Evolutionary conservation across 2,888 invertebrate species (phyloP).

Genomic region (Pasiphila rectangulata): DNA sequence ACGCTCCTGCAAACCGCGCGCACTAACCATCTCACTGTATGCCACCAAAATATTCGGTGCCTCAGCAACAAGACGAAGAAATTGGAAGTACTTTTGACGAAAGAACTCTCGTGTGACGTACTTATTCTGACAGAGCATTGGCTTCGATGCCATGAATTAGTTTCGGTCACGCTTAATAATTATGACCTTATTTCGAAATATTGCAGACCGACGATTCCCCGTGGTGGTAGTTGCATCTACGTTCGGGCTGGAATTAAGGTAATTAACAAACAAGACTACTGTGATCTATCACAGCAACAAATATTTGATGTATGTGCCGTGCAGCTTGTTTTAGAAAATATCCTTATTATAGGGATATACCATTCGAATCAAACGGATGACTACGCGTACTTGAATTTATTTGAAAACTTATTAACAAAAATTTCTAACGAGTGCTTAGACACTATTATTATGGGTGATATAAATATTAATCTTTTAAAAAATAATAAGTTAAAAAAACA

Average conservation of each 20-base stretch:
- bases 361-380: not conserved
- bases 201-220: no score
- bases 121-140: not conserved
- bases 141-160: not conserved
- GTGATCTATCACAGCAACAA: conserved; percentile 4
- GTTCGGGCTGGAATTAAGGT: conserved; percentile 4
- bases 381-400: not conserved
- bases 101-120: not conserved
- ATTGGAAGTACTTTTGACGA: no score
- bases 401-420: conserved; percentile 2
- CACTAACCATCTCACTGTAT: no score
- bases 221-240: conserved; percentile 7
- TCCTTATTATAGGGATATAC: not conserved
- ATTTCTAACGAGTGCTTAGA: not conserved
- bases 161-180: not conserved
- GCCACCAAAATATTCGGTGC: no score
- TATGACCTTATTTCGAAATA: not conserved
- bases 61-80: no score
- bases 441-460: conserved; percentile 1
- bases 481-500: not conserved
- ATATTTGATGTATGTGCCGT: no score
- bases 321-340: no score
- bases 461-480: not conserved
- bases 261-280: conserved; percentile 8
- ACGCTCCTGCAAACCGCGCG: not conserved